Base-by-base conservation (phyloP, 1,140 invertebrate species). In the Drosophila nannoptera region DNA sequence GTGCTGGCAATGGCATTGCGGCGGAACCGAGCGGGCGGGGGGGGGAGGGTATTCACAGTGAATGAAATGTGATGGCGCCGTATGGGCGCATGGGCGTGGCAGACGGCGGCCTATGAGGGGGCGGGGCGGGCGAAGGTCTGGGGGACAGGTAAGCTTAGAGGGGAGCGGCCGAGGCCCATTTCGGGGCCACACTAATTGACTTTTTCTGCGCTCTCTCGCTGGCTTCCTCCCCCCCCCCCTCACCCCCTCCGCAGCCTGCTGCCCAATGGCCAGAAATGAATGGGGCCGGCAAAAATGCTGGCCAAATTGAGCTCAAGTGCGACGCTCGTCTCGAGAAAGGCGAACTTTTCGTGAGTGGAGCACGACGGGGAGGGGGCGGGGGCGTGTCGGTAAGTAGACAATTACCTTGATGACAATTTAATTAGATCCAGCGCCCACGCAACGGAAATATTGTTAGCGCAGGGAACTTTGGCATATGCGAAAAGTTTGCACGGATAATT, bases 141-240 rank as follows among this genome's bases (percentile, higher is more conserved):
- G 8, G 59, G 7, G 48, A 2, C 22, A 7, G 7, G 36, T 22
- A 32, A 22, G 4, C 22, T 22, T 22, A 22, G 22, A 22, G 3
- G 3, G 22, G 22, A 22, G 22, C 22, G 22, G 3, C 1, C 22
- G 22, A 2, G 22, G 22, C 58, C 45, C 45, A 46, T 46, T 40
- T 63, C 43, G 29, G 54, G 16, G 22, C 14, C 61, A 29, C 60
- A 64, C 71, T 73, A 73, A 73, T 73, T 73, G 71, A 73, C 71
- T 73, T 73, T 73, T 73, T 73, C 64, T 64, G 55, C 67, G 69
- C 60, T 64, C 42, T 45, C 32, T 59, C 36, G 42, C 42, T 50
- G 35, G 8, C 12, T 7, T 8, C 33, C 14, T 14, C 29, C n/a
- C 7, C 32, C n/a, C 29, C 9, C 5, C 31, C 36, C 22, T 6